Base-by-base conservation (phyloP, 1,140 invertebrate species). In the Archegozetes longisetosus region DNA sequence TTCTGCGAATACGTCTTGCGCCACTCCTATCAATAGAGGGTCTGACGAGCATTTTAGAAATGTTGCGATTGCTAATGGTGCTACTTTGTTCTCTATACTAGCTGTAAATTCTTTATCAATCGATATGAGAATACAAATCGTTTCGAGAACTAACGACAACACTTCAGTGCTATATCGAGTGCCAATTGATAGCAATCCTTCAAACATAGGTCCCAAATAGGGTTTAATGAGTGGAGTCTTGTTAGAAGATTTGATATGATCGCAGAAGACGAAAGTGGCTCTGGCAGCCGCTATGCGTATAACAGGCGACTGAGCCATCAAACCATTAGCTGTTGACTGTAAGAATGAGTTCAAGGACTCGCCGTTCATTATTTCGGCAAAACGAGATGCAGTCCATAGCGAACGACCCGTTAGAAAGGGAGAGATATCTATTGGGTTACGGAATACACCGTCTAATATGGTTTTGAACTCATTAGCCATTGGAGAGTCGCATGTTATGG, bases 401-500 rank as follows among this genome's bases (percentile, higher is more conserved):
- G 82, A 84, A 55, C 83, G 76, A 1, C 84, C 84, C 27, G 83
- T 72, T 22, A 87, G 72, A 66, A 85, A 82, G n/a, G 82, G 79
- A 4, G 78, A 77, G 22, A 40, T 49, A 25, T 24, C 26, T 2
- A 26, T 53, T 1, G 32, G 3, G 55, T 63, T 61, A 14, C 24
- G 27, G 17, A 55, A 48, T 22, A 57, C 22, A n/a, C 9, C n/a
- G 47, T 61, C 60, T 23, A 64, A 49, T 22, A 64, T 54, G 1
- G 26, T 27, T 50, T 54, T 48, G 14, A 62, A 62, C 17, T 59
- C 60, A 50, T 49, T 29, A 47, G 64, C 20, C 2, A 61, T 27
- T 22, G 47, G 14, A n/a, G 17, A n/a, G 47, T 50, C 56, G 24
- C 4, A 6, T 49, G 54, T 61, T 14, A 64, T 55, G 2, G 53